phyloP scores from a whole-genome alignment of 2,888 invertebrate genomes.

The Siphlonurus alternatus region DNA sequence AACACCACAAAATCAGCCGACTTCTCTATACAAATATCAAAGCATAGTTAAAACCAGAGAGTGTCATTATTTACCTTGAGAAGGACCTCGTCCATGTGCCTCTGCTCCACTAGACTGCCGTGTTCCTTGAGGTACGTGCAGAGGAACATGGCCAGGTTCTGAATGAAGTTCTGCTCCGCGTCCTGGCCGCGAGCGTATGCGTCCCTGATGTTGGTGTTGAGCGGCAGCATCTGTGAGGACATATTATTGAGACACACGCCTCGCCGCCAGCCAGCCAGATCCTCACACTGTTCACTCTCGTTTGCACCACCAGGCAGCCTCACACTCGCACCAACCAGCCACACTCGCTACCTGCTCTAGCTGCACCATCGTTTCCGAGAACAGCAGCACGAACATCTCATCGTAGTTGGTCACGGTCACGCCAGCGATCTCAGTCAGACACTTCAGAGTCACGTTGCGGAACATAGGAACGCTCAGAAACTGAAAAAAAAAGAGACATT shows the following conservation, averaged over 20 bases:
- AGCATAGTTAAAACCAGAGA: not conserved
- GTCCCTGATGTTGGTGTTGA: slow-evolving; percentile 79
- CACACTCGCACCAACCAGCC: not conserved
- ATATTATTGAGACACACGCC: not conserved
- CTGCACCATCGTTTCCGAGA: slow-evolving; percentile 84
- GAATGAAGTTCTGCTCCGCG: slow-evolving; percentile 97
- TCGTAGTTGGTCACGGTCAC: slow-evolving; percentile 82
- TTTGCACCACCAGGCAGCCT: not conserved
- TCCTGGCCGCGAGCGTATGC: slow-evolving; percentile 89
- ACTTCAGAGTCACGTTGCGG: slow-evolving; percentile 94
- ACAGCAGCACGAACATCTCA: slow-evolving; percentile 77
- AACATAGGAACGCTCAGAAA: slow-evolving; percentile 96
- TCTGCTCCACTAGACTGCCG: slow-evolving; percentile 70
- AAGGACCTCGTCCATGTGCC: slow-evolving; percentile 55
- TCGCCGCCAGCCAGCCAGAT: too few species aligned
- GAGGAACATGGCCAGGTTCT: slow-evolving; percentile 92
- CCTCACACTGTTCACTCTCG: not conserved
- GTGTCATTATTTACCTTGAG: slow-evolving; percentile 38
- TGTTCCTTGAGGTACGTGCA: slow-evolving; percentile 96
- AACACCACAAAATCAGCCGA: not conserved
- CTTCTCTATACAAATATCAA: not conserved
- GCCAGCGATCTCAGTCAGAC: slow-evolving; percentile 94
- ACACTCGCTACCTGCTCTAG: slow-evolving; percentile 41
- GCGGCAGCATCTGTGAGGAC: slow-evolving; percentile 58
- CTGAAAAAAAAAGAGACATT: slow-evolving; percentile 26